Evolutionary conservation across 2,888 invertebrate species (phyloP).

Genomic region (Epinotia brunnichana): DNA sequence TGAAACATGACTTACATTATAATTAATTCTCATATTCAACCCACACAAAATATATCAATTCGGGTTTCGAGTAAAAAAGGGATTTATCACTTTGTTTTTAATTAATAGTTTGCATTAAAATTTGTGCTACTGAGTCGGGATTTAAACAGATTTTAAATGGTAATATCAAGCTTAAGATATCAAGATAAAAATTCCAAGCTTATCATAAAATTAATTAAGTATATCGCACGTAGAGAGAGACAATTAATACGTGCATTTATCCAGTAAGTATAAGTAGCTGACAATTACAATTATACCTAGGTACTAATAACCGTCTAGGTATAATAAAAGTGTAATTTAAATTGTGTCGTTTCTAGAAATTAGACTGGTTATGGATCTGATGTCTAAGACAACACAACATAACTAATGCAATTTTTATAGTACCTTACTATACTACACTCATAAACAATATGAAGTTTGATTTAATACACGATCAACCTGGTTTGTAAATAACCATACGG

Average conservation of each 20-base stretch:
- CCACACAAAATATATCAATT: not conserved
- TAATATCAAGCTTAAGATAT: slow-evolving; percentile 16
- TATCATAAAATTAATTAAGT: slow-evolving; percentile 7
- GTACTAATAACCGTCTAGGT: no score
- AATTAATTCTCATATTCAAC: no score
- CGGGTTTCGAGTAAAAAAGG: not conserved
- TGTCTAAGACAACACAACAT: no score
- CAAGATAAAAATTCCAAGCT: not conserved
- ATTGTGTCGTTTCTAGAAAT: not conserved
- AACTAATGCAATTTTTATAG: no score
- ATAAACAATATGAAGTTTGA: not conserved
- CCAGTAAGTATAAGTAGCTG: no score
- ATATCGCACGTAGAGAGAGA: not conserved
- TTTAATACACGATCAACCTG: not conserved
- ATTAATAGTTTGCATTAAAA: not conserved
- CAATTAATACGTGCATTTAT: no score
- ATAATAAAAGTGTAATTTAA: no score
- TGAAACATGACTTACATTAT: no score
- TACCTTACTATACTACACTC: not conserved
- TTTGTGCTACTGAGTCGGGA: not conserved
- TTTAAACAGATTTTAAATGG: not conserved
- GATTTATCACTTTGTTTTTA: not conserved
- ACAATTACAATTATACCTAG: no score
- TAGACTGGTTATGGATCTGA: not conserved
- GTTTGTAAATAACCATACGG: not conserved